These are phyloP conservation scores for Bergia sp. DNA, from an alignment of 92 coral and sea anemone genomes.

Conservation along the genomic window DNA sequence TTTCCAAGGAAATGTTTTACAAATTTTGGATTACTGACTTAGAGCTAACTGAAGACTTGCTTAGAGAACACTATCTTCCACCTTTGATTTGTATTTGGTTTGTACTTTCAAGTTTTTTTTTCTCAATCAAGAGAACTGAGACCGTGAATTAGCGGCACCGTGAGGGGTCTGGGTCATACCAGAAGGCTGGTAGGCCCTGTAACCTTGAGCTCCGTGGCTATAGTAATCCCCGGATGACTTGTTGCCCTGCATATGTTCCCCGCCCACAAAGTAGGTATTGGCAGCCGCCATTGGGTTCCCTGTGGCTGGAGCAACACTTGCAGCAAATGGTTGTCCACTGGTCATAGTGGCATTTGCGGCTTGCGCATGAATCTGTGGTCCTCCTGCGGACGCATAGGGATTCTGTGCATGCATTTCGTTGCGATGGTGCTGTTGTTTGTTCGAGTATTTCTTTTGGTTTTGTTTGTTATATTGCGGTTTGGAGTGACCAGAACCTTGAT, in stretches of 20 bases:
- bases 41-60: not conserved
- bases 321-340: conserved; percentile 28
- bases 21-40: not conserved
- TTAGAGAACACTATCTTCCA: not conserved
- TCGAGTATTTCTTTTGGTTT: conserved; percentile 37
- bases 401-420: conserved; percentile 24
- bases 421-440: conserved; percentile 40
- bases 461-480: conserved; percentile 20
- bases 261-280: conserved; percentile 19
- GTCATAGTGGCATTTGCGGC: conserved; percentile 28
- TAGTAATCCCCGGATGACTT: conserved; percentile 39
- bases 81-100: not conserved
- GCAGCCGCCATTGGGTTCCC: conserved; percentile 32
- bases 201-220: conserved; percentile 19
- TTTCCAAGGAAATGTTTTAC: not conserved
- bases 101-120: not conserved
- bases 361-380: conserved; percentile 30
- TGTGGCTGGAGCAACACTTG: conserved; percentile 30
- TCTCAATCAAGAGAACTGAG: conserved; percentile 30
- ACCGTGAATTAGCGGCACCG: conserved; percentile 21
- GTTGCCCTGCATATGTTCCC: conserved; percentile 36
- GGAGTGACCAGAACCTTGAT: conserved; percentile 24
- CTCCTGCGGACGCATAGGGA: conserved; percentile 39
- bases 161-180: conserved; percentile 43
- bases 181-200: conserved; percentile 32